Conservation (phyloP, 2,888 invertebrate genomes). For the Andricus quercusramuli region DNA sequence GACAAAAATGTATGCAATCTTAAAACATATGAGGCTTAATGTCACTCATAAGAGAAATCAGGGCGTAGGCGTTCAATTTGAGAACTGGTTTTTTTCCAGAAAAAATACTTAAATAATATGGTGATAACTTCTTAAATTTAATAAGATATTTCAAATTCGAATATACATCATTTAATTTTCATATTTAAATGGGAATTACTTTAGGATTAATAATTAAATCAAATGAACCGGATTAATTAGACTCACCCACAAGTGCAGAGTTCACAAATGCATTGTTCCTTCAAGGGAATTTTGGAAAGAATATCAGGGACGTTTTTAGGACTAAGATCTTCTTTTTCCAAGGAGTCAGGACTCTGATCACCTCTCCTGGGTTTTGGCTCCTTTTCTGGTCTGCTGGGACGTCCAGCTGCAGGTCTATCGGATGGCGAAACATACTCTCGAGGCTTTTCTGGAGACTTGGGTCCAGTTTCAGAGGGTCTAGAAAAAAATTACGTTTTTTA, state of each 20-base stretch:
- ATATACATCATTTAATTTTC: too few species aligned
- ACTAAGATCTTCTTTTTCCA: slow-evolving; percentile 36
- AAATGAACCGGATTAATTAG: too few species aligned
- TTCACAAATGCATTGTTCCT: slow-evolving; percentile 93
- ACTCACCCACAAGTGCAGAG: slow-evolving; percentile 95
- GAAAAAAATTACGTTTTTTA: background rate
- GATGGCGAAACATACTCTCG: slow-evolving; percentile 61
- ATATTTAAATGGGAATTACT: too few species aligned
- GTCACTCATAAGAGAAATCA: background rate
- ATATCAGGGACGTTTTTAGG: slow-evolving; percentile 64
- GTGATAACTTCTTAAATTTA: too few species aligned
- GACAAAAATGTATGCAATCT: background rate
- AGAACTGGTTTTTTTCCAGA: background rate
- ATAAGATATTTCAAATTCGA: too few species aligned
- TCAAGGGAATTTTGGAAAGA: slow-evolving; percentile 79
- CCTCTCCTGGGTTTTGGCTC: slow-evolving; percentile 63
- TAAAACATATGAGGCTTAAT: background rate
- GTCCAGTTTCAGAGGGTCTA: slow-evolving; percentile 52
- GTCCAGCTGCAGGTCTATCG: slow-evolving; percentile 61
- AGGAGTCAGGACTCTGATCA: slow-evolving; percentile 69
- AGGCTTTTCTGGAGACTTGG: slow-evolving; percentile 66
- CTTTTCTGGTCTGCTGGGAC: slow-evolving; percentile 69
- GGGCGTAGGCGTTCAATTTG: background rate
- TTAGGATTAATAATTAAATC: too few species aligned
- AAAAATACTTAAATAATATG: too few species aligned